Evolutionary conservation across 2,113 vertebrate genomes (phyloP).

Genomic region (Oreotrochilus melanogaster): DNA sequence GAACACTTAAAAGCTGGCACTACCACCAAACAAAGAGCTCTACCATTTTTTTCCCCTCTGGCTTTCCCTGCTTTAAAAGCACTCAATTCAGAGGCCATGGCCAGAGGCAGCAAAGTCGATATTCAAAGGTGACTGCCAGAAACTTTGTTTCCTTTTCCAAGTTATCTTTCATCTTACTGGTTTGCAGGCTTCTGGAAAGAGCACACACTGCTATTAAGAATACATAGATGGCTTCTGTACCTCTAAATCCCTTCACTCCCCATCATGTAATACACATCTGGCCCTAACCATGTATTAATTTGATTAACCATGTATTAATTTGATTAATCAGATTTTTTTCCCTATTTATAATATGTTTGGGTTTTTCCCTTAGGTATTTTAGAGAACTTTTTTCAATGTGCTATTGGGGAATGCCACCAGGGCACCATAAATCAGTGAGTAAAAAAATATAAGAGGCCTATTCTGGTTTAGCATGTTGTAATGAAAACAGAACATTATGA

Average conservation of each 20-base stretch:
- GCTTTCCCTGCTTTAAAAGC: background rate
- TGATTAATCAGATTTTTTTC: background rate
- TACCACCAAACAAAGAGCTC: background rate
- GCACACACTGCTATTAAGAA: background rate
- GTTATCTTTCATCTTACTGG: background rate
- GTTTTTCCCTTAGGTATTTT: background rate
- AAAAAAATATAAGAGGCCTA: background rate
- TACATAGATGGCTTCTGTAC: background rate
- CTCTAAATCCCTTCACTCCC: background rate
- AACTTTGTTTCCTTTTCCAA: constrained; percentile 16
- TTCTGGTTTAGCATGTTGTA: background rate
- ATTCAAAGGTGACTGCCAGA: background rate
- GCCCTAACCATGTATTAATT: background rate
- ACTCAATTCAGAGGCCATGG: background rate
- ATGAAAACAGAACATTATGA: background rate
- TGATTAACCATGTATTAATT: background rate
- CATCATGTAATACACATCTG: background rate
- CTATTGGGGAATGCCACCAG: background rate
- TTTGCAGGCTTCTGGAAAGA: background rate
- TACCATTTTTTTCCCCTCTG: background rate
- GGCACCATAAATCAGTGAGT: background rate
- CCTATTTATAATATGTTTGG: background rate
- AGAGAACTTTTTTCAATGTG: background rate
- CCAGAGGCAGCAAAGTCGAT: background rate
- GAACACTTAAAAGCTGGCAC: constrained; percentile 34